Base-by-base conservation (phyloP, 2,888 invertebrate species). In the Pegoplata infirma region DNA sequence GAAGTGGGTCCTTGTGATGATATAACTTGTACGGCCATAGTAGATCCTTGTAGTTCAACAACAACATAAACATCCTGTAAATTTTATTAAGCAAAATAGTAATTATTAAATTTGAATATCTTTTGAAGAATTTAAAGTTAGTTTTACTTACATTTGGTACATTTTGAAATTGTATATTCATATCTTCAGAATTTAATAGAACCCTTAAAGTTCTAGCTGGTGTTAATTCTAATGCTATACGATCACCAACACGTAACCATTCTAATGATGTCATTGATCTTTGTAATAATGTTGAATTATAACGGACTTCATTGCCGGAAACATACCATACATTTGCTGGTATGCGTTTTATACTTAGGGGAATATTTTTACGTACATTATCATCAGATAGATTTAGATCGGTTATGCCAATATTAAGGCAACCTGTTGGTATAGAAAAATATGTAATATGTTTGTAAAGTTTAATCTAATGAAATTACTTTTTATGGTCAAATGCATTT, bases 121-220 rank as follows among this genome's bases (percentile, higher is more conserved):
- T n/a, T n/a, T n/a, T n/a, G n/a, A n/a, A n/a, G n/a, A n/a, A n/a
- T n/a, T n/a, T n/a, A n/a, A n/a, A n/a, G n/a, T n/a, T n/a, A n/a
- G n/a, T n/a, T n/a, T 10, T 17, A 89, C 90, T 90, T 88, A 94
- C 94, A 90, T 95, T 95, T 2, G 96, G 95, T 76, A 97, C 92
- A 85, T 94, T 92, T 73, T 93, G 92, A 71, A 95, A 95, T 32
- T 93, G 93, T 6, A 93, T 91, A 36, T 95, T 95, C 84, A 96
- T 91, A 82, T 95, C 94, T 88, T 96, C 95, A 0, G 95, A 95
- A 88, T 97, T 97, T 69, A 96, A 91, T 83, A 94, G 93, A 81
- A 96, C 92, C 79, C 94, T 92, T 5, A 97, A 91, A 17, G 92
- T 91, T 7, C 93, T 92, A 80, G 95, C 94, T 21, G 91, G 90